phyloP scores from a whole-genome alignment of 1,140 invertebrate species.

The Drosophila nebulosa region DNA sequence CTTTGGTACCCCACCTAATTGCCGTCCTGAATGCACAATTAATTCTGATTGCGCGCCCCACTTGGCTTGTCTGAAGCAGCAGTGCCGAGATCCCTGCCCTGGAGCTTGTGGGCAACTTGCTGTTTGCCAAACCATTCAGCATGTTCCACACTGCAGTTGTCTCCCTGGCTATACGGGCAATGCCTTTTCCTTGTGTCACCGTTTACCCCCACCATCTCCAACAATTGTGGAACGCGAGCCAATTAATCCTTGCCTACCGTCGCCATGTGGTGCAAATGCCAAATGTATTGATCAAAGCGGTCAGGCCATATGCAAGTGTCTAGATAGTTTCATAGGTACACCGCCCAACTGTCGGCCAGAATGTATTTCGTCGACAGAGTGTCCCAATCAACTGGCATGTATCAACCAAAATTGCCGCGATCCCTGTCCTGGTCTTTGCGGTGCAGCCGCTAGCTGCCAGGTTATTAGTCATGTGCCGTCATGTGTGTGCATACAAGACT shows the following conservation, averaged over 20 bases:
- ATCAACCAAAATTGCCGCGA: slow-evolving; percentile 86
- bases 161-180: slow-evolving; percentile 89
- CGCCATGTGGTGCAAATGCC: slow-evolving; percentile 88
- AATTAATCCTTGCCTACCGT: slow-evolving; percentile 85
- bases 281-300: slow-evolving; percentile 85
- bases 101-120: slow-evolving; percentile 87
- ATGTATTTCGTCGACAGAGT: slow-evolving; percentile 86
- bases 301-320: slow-evolving; percentile 89
- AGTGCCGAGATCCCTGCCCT: slow-evolving; percentile 86
- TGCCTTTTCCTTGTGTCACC: slow-evolving; percentile 84
- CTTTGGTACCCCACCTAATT: slow-evolving; percentile 85
- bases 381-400: slow-evolving; percentile 86
- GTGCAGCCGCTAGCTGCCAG: slow-evolving; percentile 87
- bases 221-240: slow-evolving; percentile 59
- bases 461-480: slow-evolving; percentile 88
- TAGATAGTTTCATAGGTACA: slow-evolving; percentile 87
- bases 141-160: slow-evolving; percentile 91
- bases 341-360: slow-evolving; percentile 88
- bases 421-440: slow-evolving; percentile 88
- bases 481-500: slow-evolving; percentile 87
- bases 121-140: slow-evolving; percentile 90
- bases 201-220: slow-evolving; percentile 57
- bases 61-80: slow-evolving; percentile 87
- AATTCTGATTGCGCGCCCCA: slow-evolving; percentile 86
- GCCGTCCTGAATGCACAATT: slow-evolving; percentile 85